Evolutionary conservation across 2,113 vertebrate genomes (phyloP).

Genomic region (Propithecus coquereli): DNA sequence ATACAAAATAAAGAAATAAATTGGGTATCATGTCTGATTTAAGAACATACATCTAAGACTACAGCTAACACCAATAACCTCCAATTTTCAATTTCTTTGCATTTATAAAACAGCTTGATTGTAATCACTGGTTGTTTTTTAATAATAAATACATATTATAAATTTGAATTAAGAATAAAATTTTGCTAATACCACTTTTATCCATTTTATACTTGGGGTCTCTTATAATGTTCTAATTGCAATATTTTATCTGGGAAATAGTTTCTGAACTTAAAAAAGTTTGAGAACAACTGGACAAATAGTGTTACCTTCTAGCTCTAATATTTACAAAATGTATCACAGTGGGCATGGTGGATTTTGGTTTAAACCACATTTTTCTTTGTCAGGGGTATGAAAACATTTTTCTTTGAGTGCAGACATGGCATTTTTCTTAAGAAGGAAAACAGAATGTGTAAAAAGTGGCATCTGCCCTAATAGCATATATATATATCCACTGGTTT

Average conservation of each 20-base stretch:
- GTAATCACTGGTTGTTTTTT: not conserved
- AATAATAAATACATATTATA: not conserved
- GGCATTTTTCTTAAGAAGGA: not conserved
- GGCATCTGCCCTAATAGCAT: not conserved
- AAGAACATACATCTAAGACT: not conserved
- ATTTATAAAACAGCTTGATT: not conserved
- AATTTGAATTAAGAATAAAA: constrained; percentile 12
- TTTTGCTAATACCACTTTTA: not conserved
- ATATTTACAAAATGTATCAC: not conserved
- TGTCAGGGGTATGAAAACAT: not conserved
- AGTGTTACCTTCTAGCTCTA: not conserved
- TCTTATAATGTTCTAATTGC: not conserved
- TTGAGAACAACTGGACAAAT: not conserved
- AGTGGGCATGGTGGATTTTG: not conserved
- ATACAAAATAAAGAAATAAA: not conserved
- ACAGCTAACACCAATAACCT: not conserved
- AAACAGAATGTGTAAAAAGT: not conserved
- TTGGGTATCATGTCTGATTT: not conserved
- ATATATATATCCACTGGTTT: too few species aligned
- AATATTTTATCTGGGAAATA: not conserved
- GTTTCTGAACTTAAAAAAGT: not conserved
- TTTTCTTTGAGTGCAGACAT: not conserved
- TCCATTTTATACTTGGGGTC: not conserved
- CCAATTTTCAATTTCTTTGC: not conserved
- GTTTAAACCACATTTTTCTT: not conserved